Percentiles rank a stretch among this genome's conserved stretches.
Evolutionary conservation across 2,888 invertebrate species (phyloP).

Genomic region (Andrena bucephala): DNA sequence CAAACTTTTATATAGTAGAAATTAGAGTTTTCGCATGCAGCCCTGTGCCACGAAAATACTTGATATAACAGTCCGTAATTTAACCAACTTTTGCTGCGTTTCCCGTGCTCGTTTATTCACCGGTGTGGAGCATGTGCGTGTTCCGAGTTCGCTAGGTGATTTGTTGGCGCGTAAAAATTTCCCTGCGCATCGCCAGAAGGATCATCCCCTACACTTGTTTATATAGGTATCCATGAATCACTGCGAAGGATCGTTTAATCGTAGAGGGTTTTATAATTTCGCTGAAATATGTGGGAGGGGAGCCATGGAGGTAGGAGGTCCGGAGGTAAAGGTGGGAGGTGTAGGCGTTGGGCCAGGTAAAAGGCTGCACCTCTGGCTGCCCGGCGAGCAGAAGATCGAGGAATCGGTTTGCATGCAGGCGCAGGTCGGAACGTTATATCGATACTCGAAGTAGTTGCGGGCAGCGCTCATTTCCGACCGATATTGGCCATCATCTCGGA

Average conservation of each 20-base stretch:
- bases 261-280: background rate
- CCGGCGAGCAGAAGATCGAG: conserved; percentile 76
- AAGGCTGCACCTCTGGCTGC: conserved; percentile 79
- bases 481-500: background rate
- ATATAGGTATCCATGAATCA: background rate
- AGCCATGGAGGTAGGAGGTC: conserved; percentile 29
- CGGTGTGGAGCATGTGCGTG: too few relatives aligned
- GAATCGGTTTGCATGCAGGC: conserved; percentile 69
- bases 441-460: conserved; percentile 32
- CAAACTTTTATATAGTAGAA: too few relatives aligned
- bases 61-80: too few relatives aligned
- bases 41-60: too few relatives aligned
- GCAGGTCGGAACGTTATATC: conserved; percentile 68
- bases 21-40: too few relatives aligned
- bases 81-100: too few relatives aligned
- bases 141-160: too few relatives aligned
- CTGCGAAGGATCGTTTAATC: background rate
- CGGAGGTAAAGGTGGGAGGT: conserved; percentile 72
- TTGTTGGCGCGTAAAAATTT: too few relatives aligned
- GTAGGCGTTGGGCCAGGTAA: conserved; percentile 81
- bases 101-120: too few relatives aligned
- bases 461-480: background rate
- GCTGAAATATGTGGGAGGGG: conserved; percentile 10
- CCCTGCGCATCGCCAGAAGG: background rate
- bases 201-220: background rate